These are phyloP conservation scores for Endomychus coccineus DNA, from an alignment of 2,888 invertebrate species.

Conservation along the genomic window DNA sequence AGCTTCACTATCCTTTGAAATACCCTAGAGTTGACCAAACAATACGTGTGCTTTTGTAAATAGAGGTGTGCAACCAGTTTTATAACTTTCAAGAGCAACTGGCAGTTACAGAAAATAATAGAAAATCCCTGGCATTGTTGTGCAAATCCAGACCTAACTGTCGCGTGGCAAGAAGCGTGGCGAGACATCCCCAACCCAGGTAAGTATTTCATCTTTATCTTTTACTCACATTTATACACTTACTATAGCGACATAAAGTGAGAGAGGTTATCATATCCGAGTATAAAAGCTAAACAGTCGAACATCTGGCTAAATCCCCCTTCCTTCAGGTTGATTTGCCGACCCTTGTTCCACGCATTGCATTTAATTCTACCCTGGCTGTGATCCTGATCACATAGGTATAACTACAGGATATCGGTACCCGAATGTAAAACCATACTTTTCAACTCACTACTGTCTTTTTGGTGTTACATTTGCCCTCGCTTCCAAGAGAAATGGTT, in stretches of 20 bases:
- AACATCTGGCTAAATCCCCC: constrained; percentile 35
- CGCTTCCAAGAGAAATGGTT: too few species aligned
- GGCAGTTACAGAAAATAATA: constrained; percentile 39
- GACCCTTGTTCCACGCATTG: too few species aligned
- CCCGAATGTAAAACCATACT: too few species aligned
- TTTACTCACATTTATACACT: constrained; percentile 2
- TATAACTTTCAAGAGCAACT: constrained; percentile 26
- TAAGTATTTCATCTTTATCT: constrained; percentile 36
- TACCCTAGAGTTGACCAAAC: too few species aligned
- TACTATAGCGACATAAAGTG: constrained; percentile 14
- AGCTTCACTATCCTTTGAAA: too few species aligned
- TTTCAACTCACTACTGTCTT: too few species aligned
- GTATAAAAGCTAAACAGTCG: constrained; percentile 29
- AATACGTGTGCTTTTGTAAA: too few species aligned
- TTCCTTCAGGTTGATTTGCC: constrained; percentile 1
- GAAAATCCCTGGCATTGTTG: constrained; percentile 41
- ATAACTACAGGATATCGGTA: too few species aligned
- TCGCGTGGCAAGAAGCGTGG: constrained; percentile 42
- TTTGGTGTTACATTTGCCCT: too few species aligned
- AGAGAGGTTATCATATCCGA: constrained; percentile 24
- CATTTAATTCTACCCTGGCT: too few species aligned
- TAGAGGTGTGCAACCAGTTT: too few species aligned
- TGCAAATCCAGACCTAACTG: constrained; percentile 40
- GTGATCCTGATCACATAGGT: too few species aligned
- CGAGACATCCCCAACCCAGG: constrained; percentile 42